Evolutionary conservation across 2,797 vertebrate species (phyloP).

Genomic region (Tolypeutes matacus): DNA sequence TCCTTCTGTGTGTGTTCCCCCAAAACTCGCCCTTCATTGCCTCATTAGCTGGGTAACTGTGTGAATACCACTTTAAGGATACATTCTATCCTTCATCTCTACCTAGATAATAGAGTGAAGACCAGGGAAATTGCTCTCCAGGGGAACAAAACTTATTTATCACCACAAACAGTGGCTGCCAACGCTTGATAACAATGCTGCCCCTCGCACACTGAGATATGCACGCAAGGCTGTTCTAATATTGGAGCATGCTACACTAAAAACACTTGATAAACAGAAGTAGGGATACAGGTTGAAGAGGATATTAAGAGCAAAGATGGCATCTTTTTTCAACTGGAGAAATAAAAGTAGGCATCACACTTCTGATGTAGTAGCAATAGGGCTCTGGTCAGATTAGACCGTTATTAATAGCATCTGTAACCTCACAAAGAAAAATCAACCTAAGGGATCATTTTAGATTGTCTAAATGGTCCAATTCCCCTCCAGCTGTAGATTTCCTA

Average conservation of each 20-base stretch:
- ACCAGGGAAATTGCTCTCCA: conserved; percentile 70
- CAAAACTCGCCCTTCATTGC: background rate
- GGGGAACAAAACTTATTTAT: conserved; percentile 77
- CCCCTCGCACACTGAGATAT: conserved; percentile 65
- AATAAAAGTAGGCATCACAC: conserved; percentile 40
- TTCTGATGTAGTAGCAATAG: background rate
- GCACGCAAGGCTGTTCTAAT: conserved; percentile 58
- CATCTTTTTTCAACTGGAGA: conserved; percentile 59
- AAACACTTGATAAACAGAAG: conserved; percentile 64
- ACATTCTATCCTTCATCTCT: conserved; percentile 62
- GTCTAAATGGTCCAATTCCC: background rate
- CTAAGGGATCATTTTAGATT: conserved; percentile 37
- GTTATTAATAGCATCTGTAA: conserved; percentile 39
- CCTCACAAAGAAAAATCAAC: conserved; percentile 55
- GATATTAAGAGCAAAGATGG: conserved; percentile 60
- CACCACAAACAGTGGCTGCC: conserved; percentile 71
- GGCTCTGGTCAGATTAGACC: background rate
- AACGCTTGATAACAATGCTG: conserved; percentile 64
- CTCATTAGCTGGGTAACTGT: conserved; percentile 52
- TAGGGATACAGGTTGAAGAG: conserved; percentile 20
- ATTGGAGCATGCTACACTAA: background rate
- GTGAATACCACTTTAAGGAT: conserved; percentile 56
- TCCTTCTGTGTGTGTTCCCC: too few species aligned
- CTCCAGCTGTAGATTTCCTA: conserved; percentile 34
- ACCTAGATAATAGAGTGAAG: conserved; percentile 74